These are phyloP conservation scores for Daubentonia madagascariensis DNA, from an alignment of 2,113 vertebrate species.

Conservation along the genomic window DNA sequence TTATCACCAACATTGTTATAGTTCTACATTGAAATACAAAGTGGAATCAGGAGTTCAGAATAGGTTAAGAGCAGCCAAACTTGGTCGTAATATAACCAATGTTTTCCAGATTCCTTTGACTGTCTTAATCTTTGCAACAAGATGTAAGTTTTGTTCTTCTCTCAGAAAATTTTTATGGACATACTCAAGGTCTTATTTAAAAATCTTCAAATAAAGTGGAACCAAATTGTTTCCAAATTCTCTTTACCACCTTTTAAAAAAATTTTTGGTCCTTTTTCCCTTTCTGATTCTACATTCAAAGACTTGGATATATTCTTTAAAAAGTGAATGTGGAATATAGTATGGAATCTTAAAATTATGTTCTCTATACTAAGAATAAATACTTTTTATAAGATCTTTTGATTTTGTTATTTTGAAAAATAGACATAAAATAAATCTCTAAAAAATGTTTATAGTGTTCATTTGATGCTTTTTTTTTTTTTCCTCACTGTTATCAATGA, in stretches of 20 bases:
- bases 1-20: not conserved
- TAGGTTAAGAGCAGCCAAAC: not conserved
- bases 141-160: not conserved
- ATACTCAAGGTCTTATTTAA: not conserved
- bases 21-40: not conserved
- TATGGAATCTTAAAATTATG: constrained; percentile 48
- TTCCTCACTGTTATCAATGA: not conserved
- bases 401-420: constrained; percentile 46
- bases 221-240: constrained; percentile 43
- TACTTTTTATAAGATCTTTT: constrained; percentile 39
- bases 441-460: constrained; percentile 4
- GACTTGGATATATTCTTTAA: constrained; percentile 38
- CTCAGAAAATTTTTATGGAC: not conserved
- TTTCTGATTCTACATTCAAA: constrained; percentile 27
- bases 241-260: not conserved
- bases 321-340: no score
- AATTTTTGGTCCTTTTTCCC: not conserved
- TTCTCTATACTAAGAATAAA: constrained; percentile 57
- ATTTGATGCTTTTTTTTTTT: constrained; percentile 1
- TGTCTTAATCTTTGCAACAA: constrained; percentile 36
- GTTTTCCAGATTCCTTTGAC: constrained; percentile 22
- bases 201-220: constrained; percentile 51
- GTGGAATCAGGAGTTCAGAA: not conserved
- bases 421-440: not conserved
- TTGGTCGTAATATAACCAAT: not conserved